Base-by-base conservation (phyloP, 64 coral and sea anemone species). In the Pocillopora verrucosa region DNA sequence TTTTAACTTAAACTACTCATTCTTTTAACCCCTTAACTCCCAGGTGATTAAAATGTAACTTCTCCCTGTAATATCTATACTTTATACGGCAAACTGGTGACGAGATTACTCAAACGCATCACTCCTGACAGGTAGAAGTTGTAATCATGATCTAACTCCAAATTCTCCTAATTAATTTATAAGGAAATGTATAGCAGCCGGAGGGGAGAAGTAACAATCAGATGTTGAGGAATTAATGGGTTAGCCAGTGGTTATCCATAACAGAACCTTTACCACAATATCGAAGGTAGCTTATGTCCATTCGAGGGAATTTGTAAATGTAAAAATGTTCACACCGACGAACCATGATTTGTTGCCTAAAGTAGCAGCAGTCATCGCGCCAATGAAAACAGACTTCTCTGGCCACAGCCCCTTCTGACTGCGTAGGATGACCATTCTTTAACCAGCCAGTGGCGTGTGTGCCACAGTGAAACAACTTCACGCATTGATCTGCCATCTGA, bases 371-470 rank as follows among this genome's bases (percentile, higher is more conserved):
- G 9, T 78, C 19, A 11, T 37, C 74, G 6, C 24, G 36, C 82
- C 83, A 80, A 34, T 79, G 61, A 67, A 92, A 92, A 10, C 90
- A 92, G 16, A 80, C 76, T 51, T 38, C 30, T 60, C 83, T 26
- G 16, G 35, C 13, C 11, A 83, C 89, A 5, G 57, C 13, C 5
- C 80, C 78, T 2, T 83, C 59, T 13, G 69, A 19, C 0, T 25
- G 34, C 2, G 19, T 16, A 38, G 90, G 90, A 56, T 92, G 90
- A 15, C 38, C 76, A 19, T 60, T 57, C 7, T 34, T 75, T 5
- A 92, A 65, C 75, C 84, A 92, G 6, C 90, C 90, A 30, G 90
- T 74, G 1, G 75, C 60, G n/a, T 87, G 56, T 0, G 83, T 73
- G 12, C 84, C 84, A 60, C 90, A 92, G 57, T 75, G 78, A 61